Evolutionary conservation across 2,113 vertebrate species (phyloP).

Genomic region (Myrmecophaga tridactyla): DNA sequence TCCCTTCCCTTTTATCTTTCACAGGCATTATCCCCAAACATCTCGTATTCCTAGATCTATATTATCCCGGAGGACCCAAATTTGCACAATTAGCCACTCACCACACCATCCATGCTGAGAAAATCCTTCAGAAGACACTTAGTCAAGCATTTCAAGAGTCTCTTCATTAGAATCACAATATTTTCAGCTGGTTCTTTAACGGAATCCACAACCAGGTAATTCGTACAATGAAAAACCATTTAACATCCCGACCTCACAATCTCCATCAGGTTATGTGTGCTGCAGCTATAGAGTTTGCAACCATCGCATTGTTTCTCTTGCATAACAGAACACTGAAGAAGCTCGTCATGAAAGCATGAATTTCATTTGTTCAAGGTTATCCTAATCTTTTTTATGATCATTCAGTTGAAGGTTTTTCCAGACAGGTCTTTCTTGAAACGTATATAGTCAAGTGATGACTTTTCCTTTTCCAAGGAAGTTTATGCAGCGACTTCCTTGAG

Average conservation of each 20-base stretch:
- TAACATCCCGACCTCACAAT: background rate
- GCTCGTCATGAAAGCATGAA: background rate
- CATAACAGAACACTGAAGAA: background rate
- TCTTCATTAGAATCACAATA: slow-evolving; percentile 56
- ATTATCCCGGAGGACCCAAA: slow-evolving; percentile 49
- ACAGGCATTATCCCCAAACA: background rate
- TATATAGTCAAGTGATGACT: background rate
- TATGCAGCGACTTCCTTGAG: background rate
- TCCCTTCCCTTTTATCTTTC: slow-evolving; percentile 10
- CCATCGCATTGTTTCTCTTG: background rate
- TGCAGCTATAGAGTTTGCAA: background rate
- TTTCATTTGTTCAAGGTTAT: background rate
- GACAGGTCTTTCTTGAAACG: slow-evolving; percentile 35
- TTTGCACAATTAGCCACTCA: slow-evolving; percentile 46
- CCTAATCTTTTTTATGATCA: too few species aligned
- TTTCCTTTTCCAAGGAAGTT: background rate
- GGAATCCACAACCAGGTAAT: slow-evolving; percentile 33
- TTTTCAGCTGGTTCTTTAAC: slow-evolving; percentile 31
- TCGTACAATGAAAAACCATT: slow-evolving; percentile 22
- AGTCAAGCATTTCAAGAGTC: slow-evolving; percentile 62
- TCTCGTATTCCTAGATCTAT: background rate
- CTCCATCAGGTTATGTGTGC: background rate
- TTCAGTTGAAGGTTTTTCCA: background rate
- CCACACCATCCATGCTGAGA: background rate
- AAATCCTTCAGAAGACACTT: slow-evolving; percentile 51